Conservation (phyloP, 2,113 vertebrate genomes). For the Columba janthina region DNA sequence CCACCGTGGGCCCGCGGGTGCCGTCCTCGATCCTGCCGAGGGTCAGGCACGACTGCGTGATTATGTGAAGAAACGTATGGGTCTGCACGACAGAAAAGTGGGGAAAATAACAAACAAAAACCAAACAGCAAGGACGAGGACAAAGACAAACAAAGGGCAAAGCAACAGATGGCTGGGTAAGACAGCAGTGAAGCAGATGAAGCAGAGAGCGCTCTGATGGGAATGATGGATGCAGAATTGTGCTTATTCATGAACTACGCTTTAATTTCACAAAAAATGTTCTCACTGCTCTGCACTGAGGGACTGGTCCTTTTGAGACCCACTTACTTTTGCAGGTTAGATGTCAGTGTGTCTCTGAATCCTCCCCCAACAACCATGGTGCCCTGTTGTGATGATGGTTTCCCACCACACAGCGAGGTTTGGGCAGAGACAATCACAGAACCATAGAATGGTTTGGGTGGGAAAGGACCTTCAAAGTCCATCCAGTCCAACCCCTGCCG, state of each 20-base stretch:
- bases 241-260: too few relatives aligned
- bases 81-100: slow-evolving; percentile 78
- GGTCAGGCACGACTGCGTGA: slow-evolving; percentile 94
- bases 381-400: neutral
- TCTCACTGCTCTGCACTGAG: too few relatives aligned
- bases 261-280: fast-evolving
- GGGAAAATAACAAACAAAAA: neutral
- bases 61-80: slow-evolving; percentile 88
- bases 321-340: too few relatives aligned
- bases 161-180: neutral
- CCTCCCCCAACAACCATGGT: too few relatives aligned
- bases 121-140: neutral
- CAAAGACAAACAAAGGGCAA: neutral
- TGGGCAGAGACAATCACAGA: neutral
- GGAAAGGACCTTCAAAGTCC: too few relatives aligned
- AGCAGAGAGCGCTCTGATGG: fast-evolving
- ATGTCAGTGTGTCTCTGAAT: too few relatives aligned
- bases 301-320: too few relatives aligned
- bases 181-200: fast-evolving
- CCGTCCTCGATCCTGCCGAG: slow-evolving; percentile 85
- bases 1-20: slow-evolving; percentile 84
- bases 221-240: fast-evolving
- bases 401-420: neutral
- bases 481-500: too few relatives aligned
- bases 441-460: too few relatives aligned